Evolutionary conservation across 92 coral and sea anemone genomes (phyloP).

Genomic region (Epizoanthus rinbou): DNA sequence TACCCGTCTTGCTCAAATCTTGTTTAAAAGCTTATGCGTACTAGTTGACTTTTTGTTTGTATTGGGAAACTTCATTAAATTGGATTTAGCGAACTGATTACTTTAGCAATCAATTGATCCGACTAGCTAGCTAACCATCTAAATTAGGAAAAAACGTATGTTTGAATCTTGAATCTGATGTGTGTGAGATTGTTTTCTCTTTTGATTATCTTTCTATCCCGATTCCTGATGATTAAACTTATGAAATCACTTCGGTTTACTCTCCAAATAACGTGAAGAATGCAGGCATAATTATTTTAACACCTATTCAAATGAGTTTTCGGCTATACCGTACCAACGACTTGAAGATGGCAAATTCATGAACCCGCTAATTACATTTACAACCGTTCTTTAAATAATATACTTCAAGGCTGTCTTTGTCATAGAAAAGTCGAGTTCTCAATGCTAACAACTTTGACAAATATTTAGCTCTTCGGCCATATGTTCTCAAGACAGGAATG

Average conservation of each 20-base stretch:
- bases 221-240: slow-evolving; percentile 36
- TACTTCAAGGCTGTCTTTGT: neutral
- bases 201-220: neutral
- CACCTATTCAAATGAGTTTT: slow-evolving; percentile 40
- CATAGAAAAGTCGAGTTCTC: neutral
- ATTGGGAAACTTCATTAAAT: slow-evolving; percentile 32
- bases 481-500: no score
- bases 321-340: neutral
- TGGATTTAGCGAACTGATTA: slow-evolving; percentile 45
- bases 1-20: slow-evolving; percentile 11
- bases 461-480: neutral
- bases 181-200: neutral
- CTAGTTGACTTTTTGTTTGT: slow-evolving; percentile 38
- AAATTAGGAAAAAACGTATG: no score
- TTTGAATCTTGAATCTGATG: no score
- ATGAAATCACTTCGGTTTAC: slow-evolving; percentile 11
- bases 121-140: neutral
- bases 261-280: slow-evolving; percentile 34
- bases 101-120: slow-evolving; percentile 25
- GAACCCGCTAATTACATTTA: neutral
- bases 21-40: neutral
- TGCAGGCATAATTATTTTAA: slow-evolving; percentile 48
- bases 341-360: neutral
- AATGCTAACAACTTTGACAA: neutral
- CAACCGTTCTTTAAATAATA: slow-evolving; percentile 13